A percentile compares a stretch with the other conserved stretches of the same genome.
phyloP scores from a whole-genome alignment of 2,113 vertebrate species.

The Centropus unirufus region DNA sequence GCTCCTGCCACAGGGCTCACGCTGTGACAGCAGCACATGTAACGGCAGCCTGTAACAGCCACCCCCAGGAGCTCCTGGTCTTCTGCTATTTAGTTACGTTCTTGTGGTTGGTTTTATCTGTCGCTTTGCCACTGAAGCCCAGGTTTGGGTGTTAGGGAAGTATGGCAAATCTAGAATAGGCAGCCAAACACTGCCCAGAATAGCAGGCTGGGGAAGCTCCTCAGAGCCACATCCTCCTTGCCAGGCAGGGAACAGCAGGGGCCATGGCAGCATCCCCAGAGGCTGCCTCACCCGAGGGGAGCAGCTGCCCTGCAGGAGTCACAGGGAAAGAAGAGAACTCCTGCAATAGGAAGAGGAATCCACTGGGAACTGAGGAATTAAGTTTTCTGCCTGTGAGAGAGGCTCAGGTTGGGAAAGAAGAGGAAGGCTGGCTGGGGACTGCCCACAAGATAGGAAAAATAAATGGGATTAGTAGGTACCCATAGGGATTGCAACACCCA shows the following conservation, averaged over 20 bases:
- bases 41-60: accelerated
- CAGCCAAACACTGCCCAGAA: not conserved
- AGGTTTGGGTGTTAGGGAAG: not conserved
- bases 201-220: not conserved
- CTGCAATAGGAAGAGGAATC: not conserved
- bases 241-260: not conserved
- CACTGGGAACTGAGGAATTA: not conserved
- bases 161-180: not conserved
- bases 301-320: not conserved
- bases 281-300: not conserved
- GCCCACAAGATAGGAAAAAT: not conserved
- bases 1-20: not conserved
- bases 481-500: not conserved
- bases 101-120: not conserved
- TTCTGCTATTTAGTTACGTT: not conserved
- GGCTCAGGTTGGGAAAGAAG: not conserved
- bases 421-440: not conserved
- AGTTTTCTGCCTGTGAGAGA: not conserved
- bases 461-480: not conserved
- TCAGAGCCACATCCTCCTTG: not conserved
- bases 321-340: not conserved
- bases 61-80: not conserved
- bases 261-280: not conserved
- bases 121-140: not conserved
- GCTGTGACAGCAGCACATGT: not conserved